Percentiles rank a stretch among this genome's conserved stretches.
These are phyloP conservation scores for Rhinopomastus cyanomelas DNA, from an alignment of 2,113 vertebrate species.

Conservation along the genomic window DNA sequence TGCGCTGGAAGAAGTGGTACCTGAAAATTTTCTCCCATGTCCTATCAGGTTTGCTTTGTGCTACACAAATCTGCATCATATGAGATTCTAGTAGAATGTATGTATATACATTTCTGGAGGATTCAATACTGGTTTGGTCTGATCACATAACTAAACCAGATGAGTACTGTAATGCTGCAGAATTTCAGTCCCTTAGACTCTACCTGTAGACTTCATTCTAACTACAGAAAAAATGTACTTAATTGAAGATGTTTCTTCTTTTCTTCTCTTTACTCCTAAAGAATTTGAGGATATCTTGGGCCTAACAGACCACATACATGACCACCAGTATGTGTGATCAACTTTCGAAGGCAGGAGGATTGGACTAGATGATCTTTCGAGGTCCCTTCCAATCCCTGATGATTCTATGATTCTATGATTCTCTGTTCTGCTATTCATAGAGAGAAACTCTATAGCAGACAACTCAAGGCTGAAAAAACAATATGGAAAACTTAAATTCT, in stretches of 20 bases:
- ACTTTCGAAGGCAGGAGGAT: background rate
- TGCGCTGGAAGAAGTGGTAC: background rate
- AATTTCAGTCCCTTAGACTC: background rate
- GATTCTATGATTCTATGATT: no score
- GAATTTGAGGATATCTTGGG: background rate
- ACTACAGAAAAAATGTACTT: background rate
- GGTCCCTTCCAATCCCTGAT: no score
- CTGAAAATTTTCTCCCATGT: background rate
- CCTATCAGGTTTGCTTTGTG: background rate
- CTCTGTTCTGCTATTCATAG: background rate
- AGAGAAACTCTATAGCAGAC: background rate
- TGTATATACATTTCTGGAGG: background rate
- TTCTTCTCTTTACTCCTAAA: background rate
- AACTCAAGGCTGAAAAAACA: background rate
- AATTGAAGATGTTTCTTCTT: background rate
- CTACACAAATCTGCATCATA: background rate
- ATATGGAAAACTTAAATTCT: background rate
- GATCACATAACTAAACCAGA: background rate
- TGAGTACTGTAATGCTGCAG: background rate
- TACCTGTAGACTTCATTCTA: background rate
- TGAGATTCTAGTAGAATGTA: background rate
- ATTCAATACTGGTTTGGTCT: background rate
- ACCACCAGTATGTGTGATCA: background rate
- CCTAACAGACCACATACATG: background rate
- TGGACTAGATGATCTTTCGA: no score